Evolutionary conservation across 2,797 vertebrate species (phyloP), one percentile per base, ranked within the genome.

Genomic region (Morus bassanus): DNA sequence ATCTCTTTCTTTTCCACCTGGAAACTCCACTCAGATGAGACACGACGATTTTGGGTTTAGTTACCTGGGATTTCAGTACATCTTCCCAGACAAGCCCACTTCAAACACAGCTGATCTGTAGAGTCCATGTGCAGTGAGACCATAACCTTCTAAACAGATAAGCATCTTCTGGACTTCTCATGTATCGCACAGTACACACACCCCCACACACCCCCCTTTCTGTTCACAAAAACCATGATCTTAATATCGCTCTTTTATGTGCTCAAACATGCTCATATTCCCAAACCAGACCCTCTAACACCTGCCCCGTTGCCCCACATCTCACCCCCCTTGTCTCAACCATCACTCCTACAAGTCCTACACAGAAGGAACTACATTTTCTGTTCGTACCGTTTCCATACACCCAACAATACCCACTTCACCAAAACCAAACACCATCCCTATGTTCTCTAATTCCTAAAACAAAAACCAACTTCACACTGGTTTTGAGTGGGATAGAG

Each of bases 201-300:
- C 8, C 18, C 45, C 45, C 33, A 72, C 2, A 45, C 7, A 46
- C 8, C 18, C 45, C 45, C 7, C 25, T 30, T 67, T 72, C 28
- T 48, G 15, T 23, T 33, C 54, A 50, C 9, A 13, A 4, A 82
- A 59, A 0, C 0, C 1, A 3, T 2, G 4, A 18, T 31, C 6
- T 28, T 74, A 53, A 17, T n/a, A 25, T 28, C 41, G 8, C 57
- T 72, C 33, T 45, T 78, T 37, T 37, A 28, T 28, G 28, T 33
- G 10, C 8, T 74, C 15, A 45, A 13, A 48, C 1, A 7, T 13
- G 28, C 4, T 53, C 7, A 12, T 28, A 11, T 59, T 82, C 39
- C 77, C 50, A 69, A 82, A 74, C 1, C 21, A 46, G 53, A 35
- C 11, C 8, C 3, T 21, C 0, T 17, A 70, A 45, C 18, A 24